Evolutionary conservation across 2,113 vertebrate genomes (phyloP), one percentile per base, ranked within the genome.

Genomic region (Hydrolagus affinis): DNA sequence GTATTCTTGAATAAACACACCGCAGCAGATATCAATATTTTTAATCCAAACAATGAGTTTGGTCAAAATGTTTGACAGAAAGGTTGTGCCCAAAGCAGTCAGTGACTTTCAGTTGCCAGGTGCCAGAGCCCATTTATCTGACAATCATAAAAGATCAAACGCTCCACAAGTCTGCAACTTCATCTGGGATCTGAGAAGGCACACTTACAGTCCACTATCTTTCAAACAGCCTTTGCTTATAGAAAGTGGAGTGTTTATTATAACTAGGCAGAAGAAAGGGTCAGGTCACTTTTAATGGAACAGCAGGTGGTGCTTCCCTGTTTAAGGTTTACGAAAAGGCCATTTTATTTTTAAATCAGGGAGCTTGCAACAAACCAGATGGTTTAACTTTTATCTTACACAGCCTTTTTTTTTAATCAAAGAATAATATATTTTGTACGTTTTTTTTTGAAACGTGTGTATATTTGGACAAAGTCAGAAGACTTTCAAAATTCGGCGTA

Each of bases 161-260:
- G 91, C 92, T 88, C 90, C 89, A 90, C 90, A 91, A 88, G 89
- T 91, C 91, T 91, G 90, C 87, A 89, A 76, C 76, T 90, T 91
- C 92, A 93, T 94, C 92, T 94, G 93, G 91, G 92, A 92, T 93
- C 92, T 91, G 92, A 93, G 91, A 93, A 93, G 89, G 91, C 92
- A 93, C 93, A 93, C 93, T 93, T 93, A 91, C 83, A 87, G 87
- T 87, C 90, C 87, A 89, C 88, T 77, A 88, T 92, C 91, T 91
- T 94, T 93, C 94, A 95, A 95, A 95, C 94, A 94, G 92, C 91
- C 91, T 90, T 89, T 91, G 93, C 93, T 95, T 95, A 94, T 95
- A 95, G 78, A 83, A 93, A 94, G 92, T 91, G 90, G 88, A 89
- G 89, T 95, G 95, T 96, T 96, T 96, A 95, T 95, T 95, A 94